phyloP scores from a whole-genome alignment of 2,113 vertebrate genomes.

The Telmatochromis sp. region DNA sequence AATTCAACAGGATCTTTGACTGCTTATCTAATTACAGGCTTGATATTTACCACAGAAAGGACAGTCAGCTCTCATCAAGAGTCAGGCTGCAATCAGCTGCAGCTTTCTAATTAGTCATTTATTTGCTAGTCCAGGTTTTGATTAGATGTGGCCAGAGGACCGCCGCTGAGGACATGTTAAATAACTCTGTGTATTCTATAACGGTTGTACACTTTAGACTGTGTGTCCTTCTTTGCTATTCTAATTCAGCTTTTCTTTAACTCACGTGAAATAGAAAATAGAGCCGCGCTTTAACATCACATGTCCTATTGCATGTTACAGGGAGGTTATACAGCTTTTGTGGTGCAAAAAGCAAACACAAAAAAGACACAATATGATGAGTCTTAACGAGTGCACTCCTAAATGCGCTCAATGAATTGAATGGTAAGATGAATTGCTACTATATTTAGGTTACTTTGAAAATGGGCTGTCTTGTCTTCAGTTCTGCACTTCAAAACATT shows the following conservation, averaged over 20 bases:
- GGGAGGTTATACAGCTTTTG: background rate
- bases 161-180: background rate
- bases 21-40: conserved; percentile 55
- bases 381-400: background rate
- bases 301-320: background rate
- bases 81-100: conserved; percentile 35
- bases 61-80: conserved; percentile 35
- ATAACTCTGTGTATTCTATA: background rate
- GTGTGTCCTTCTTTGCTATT: background rate
- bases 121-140: conserved; percentile 31
- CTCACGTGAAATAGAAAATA: background rate
- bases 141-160: conserved; percentile 19
- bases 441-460: conserved; percentile 22
- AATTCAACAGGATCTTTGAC: conserved; percentile 46
- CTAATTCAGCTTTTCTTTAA: background rate
- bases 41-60: conserved; percentile 52
- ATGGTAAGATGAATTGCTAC: conserved; percentile 1
- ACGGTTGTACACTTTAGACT: background rate
- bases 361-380: background rate
- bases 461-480: background rate
- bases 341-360: background rate
- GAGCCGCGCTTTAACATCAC: background rate
- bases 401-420: background rate
- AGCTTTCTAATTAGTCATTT: conserved; percentile 49
- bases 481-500: background rate